Evolutionary conservation across 2,888 invertebrate genomes (phyloP), one percentile per base, ranked within the genome.

Genomic region (Pachliopta kotzebuea): DNA sequence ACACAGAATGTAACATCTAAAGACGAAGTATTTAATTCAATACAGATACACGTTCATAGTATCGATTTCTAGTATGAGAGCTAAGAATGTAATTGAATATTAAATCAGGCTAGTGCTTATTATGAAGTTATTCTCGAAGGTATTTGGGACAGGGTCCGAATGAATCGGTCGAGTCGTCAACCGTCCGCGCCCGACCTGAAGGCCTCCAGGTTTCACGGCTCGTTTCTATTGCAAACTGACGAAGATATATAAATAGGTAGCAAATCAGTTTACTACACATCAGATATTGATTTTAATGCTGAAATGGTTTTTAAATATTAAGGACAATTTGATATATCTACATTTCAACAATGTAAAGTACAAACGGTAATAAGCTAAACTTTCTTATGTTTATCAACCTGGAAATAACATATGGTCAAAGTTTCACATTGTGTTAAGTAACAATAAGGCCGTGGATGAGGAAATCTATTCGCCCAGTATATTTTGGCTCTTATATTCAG

Each of bases 161-260:
- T 74, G 75, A 74, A 74, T 73, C 70, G 72, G 66, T 66, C 69
- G 76, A 81, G 82, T 84, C 83, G 81, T 77, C 82, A 82, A 83
- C 80, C 82, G 82, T 80, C 76, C 82, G 80, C 81, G 80, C 71
- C 76, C 81, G 76, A 62, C 66, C 70, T 76, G 83, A 84, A 85
- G 85, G 84, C 75, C 84, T 82, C 76, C 81, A 68, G 70, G 81
- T 84, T 81, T 78, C 77, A 76, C 74, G 76, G 74, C 68, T 72
- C 66, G 65, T 4, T 26, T 26, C 75, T 78, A 72, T 66, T 73
- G 79, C 67, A 70, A 77, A 60, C 53, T 23, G 60, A 62, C 61
- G 70, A 65, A 73, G 71, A 67, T 67, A 24, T 14, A 45, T 9
- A 23, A 63, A 23, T 53, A 61, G 53, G 45, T 26, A 55, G n/a